Evolutionary conservation across 2,113 vertebrate genomes (phyloP), one percentile per base, ranked within the genome.

Genomic region (Oryzias woworae): DNA sequence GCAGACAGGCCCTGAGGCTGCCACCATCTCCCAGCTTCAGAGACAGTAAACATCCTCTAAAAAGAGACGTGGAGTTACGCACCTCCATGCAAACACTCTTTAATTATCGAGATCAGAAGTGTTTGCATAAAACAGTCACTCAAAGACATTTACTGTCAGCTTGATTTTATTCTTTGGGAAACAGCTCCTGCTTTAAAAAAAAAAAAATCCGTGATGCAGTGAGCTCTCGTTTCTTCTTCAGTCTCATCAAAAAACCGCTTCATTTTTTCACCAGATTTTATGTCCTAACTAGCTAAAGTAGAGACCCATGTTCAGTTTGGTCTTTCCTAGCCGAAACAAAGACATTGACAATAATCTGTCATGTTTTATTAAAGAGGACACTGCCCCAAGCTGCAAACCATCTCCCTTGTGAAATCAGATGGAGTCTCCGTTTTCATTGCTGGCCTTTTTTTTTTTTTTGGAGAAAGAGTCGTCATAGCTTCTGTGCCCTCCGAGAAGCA

Each of bases 31-130:
- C 66, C 43, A 63, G 81, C 82, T 81, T 82, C 77, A 75, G 71
- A 90, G 85, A 86, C 78, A 67, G 83, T 86, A 89, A 87, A 86
- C 87, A 87, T 87, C 80, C 81, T 84, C 82, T 84, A 75, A 84
- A 88, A 71, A 78, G 74, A 75, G 64, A 84, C 22, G 63, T 46
- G 10, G 66, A 69, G 82, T 69, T 72, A 64, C 67, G 81, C 78
- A 75, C 76, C 81, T 64, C 72, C 75, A 48, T 67, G 69, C 86
- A 88, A 88, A 89, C 82, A 65, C 75, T 86, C 72, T 87, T 87
- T 87, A 90, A 90, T 89, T 89, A 88, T 88, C 81, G 78, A 83
- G 73, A 90, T 87, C 82, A 89, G 69, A 84, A 63, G 76, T 60
- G 36, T 70, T 85, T 73, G 80, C 82, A 78, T 81, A 81, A 83